Conservation (phyloP, 2,888 invertebrate species). For the Hyalella azteca region DNA sequence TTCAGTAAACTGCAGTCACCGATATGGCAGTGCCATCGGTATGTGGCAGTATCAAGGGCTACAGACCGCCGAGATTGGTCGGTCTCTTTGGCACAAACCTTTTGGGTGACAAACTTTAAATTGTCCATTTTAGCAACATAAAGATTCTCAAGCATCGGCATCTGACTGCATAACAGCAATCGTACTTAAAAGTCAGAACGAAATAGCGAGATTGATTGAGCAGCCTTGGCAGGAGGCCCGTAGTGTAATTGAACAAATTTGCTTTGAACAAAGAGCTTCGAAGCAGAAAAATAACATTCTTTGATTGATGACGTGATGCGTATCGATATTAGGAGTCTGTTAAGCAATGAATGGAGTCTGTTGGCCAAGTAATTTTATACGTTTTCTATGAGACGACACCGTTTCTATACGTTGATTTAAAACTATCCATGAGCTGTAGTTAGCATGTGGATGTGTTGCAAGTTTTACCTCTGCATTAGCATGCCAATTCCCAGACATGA, state of each 20-base stretch:
- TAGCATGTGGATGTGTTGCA: not conserved
- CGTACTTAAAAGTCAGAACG: not conserved
- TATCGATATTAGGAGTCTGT: no score
- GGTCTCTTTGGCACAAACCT: not conserved
- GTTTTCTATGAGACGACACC: no score
- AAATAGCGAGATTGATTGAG: no score
- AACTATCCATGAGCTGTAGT: not conserved
- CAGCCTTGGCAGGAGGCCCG: no score
- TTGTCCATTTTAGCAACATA: not conserved
- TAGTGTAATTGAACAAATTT: no score
- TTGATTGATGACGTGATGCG: no score
- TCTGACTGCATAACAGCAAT: not conserved
- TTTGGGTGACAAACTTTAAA: not conserved
- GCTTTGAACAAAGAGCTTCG: no score
- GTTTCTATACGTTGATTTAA: no score
- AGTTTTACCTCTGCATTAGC: not conserved
- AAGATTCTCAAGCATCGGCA: not conserved
- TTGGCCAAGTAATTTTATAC: no score
- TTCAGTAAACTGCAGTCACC: not conserved
- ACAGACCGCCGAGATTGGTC: not conserved
- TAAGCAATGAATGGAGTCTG: no score
- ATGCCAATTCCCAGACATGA: not conserved
- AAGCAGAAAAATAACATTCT: no score
- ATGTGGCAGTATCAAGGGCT: not conserved
- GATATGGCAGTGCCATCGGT: not conserved